These are phyloP conservation scores for Sesamia nonagrioides DNA, from an alignment of 1,140 invertebrate species.

Conservation along the genomic window DNA sequence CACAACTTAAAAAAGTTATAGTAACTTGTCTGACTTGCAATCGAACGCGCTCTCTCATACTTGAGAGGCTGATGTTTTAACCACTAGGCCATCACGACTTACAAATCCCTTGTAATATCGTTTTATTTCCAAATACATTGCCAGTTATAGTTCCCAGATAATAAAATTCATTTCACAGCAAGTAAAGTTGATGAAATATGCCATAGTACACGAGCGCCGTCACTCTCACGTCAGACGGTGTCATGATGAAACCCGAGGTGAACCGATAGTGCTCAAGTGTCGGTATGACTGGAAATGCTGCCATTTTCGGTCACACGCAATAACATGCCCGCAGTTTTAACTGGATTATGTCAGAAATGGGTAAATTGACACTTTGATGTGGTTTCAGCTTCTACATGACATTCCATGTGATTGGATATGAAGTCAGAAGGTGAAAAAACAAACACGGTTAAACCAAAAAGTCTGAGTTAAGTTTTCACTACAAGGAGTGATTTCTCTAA, in stretches of 20 bases:
- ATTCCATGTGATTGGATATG: not conserved
- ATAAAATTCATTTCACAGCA: conserved; percentile 17
- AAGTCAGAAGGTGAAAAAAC: not conserved
- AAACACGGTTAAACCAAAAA: no score
- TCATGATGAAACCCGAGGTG: conserved; percentile 6
- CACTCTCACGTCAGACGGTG: conserved; percentile 1
- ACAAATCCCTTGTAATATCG: no score
- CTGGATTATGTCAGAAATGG: not conserved
- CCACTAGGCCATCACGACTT: no score
- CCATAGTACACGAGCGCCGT: not conserved
- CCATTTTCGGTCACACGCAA: conserved; percentile 9
- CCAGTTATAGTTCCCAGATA: not conserved
- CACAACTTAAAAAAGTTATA: no score
- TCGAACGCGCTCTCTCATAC: no score
- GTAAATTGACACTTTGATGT: not conserved
- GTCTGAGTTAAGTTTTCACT: no score
- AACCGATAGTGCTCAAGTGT: conserved; percentile 7
- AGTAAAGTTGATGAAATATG: conserved; percentile 21
- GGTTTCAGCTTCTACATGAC: not conserved
- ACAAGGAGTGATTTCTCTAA: no score
- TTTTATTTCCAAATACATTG: no score
- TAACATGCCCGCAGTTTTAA: not conserved
- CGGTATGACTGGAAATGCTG: conserved; percentile 3
- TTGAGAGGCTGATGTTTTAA: no score
- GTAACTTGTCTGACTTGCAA: no score